Base-by-base conservation (phyloP, 1,140 invertebrate genomes). In the Lepidostoma basale region DNA sequence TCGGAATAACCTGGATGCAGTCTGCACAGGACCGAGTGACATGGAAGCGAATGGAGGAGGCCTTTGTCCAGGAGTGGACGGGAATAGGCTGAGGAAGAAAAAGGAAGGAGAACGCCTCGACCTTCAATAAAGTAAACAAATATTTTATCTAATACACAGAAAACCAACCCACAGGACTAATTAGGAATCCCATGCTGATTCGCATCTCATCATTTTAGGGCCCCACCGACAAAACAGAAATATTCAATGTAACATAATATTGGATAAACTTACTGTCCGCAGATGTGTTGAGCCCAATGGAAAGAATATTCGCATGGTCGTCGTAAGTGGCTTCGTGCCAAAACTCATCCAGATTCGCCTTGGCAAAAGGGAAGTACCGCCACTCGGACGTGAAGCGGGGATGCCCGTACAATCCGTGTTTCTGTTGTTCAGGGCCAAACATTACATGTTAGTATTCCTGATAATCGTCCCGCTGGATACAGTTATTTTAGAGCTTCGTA, bases 241-340 rank as follows among this genome's bases (percentile, higher is more conserved):
- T 42, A 18, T 28, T 16, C 45, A 23, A 20, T 30, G 49, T 18
- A 54, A 54, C 28, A 44, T 26, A 36, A 54, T 33, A 33, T 54
- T 54, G 22, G 16, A 20, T 56, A 33, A 33, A 76, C 77, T 79
- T 70, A 85, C 83, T 81, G 3, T 77, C 70, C 16, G 40, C 52
- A 3, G 63, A 45, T n/a, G 71, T 72, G 49, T 82, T 74, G 26
- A 84, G 73, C 4, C 77, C 81, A 62, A 78, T 83, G 5, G 77
- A 70, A 8, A 79, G 75, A 54, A 84, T 80, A 52, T 79, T 77
- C 39, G 87, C 86, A 0, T 74, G 56, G 9, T 76, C 65, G 3
- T 76, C 75, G 52, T 83, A 85, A 0, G 86, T 87, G 60, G 83
- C 80, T 64, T 86, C 81, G 1, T 80, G 74, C 80, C 85, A 88